phyloP scores from a whole-genome alignment of 2,888 invertebrate genomes.

The Baccha elongata region DNA sequence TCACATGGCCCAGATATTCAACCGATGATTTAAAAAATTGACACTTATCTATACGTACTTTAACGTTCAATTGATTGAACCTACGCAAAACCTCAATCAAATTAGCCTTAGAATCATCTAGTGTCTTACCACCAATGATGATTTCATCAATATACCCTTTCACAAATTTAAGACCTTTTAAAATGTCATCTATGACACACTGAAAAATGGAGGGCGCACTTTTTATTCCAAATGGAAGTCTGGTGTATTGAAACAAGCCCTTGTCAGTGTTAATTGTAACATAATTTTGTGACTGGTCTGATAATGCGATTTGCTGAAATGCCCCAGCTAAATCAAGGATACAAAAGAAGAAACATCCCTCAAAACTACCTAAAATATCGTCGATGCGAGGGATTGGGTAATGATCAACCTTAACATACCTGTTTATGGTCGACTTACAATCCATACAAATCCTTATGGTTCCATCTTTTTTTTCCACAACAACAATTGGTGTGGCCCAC shows the following conservation, averaged over 20 bases:
- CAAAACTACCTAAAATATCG: slow-evolving; percentile 15
- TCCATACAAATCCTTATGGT: slow-evolving; percentile 12
- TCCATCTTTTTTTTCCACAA: background rate
- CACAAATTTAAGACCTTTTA: background rate
- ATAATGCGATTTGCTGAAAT: background rate
- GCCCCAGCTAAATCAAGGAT: slow-evolving; percentile 6
- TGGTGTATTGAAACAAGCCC: slow-evolving; percentile 3
- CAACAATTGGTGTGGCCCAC: no score
- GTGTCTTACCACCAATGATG: background rate
- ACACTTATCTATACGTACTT: slow-evolving; percentile 7
- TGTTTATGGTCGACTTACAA: slow-evolving; percentile 1
- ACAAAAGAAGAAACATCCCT: slow-evolving; percentile 6
- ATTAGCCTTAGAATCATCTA: slow-evolving; percentile 1
- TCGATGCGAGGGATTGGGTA: slow-evolving; percentile 9
- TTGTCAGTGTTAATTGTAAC: slow-evolving; percentile 2
- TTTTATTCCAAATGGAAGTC: slow-evolving; percentile 9
- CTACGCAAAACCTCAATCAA: slow-evolving; percentile 6
- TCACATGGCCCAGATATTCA: slow-evolving; percentile 6
- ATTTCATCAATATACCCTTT: slow-evolving; percentile 9
- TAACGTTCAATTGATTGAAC: slow-evolving; percentile 6
- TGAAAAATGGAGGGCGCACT: slow-evolving; percentile 1
- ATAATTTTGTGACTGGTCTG: slow-evolving; percentile 1
- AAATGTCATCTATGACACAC: background rate
- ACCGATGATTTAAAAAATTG: slow-evolving; percentile 4
- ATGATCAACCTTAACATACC: slow-evolving; percentile 1